A percentile compares a stretch with the other conserved stretches of the same genome.
phyloP scores from a whole-genome alignment of 2,888 invertebrate genomes.

The Perdita meconis region DNA sequence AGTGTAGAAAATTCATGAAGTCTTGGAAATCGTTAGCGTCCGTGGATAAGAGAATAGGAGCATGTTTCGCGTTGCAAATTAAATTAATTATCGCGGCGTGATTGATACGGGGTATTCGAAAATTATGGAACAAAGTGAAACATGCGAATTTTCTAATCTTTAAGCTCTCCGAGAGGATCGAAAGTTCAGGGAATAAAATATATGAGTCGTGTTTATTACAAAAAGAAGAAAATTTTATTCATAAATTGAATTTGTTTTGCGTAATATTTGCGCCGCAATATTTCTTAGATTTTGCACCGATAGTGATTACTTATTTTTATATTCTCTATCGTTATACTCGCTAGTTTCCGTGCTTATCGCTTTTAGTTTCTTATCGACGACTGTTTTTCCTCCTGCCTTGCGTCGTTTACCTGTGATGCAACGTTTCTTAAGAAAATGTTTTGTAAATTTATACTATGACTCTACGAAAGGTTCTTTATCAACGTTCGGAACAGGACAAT shows the following conservation, averaged over 20 bases:
- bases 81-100: slow-evolving; percentile 9
- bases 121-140: slow-evolving; percentile 1
- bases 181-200: neutral
- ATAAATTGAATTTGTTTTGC: slow-evolving; percentile 14
- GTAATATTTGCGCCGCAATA: slow-evolving; percentile 25
- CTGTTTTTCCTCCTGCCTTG: neutral
- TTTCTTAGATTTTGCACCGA: slow-evolving; percentile 6
- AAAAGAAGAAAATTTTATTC: neutral
- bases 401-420: too few relatives aligned
- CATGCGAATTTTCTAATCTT: too few relatives aligned
- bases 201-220: too few relatives aligned
- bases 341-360: neutral
- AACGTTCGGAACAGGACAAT: neutral
- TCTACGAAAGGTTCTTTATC: neutral
- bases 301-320: slow-evolving; percentile 1
- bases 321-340: neutral
- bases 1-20: neutral
- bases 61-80: slow-evolving; percentile 5
- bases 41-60: slow-evolving; percentile 3
- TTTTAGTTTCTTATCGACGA: slow-evolving; percentile 1
- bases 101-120: neutral
- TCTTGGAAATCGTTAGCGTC: slow-evolving; percentile 3
- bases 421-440: neutral
- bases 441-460: neutral
- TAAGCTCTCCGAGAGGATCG: too few relatives aligned